Evolutionary conservation across 2,113 vertebrate species (phyloP), one percentile per base, ranked within the genome.

Genomic region (Arothron firmamentum): DNA sequence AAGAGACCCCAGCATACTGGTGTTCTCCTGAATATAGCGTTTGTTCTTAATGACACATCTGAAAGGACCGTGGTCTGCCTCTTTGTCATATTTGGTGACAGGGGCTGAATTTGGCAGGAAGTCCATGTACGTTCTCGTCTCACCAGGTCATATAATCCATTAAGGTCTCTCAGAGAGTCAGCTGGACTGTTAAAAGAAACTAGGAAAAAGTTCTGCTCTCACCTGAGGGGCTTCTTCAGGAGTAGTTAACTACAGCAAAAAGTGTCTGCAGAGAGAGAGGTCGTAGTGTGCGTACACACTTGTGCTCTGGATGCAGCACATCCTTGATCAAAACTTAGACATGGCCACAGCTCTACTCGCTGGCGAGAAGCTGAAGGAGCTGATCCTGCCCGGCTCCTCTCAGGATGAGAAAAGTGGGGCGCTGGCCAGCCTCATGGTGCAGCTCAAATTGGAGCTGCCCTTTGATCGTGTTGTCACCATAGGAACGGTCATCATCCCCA

Each of bases 311-410:
- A 98, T 98, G 96, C 96, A 98, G 94, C 94, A 96, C 90, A 92
- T 98, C 88, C 90, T 98, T 80, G 95, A 98, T 82, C 95, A 96
- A 87, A 95, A 97, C 77, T 91, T 96, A 87, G 96, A 98, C 94
- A 98, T 98, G 96, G 96, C 96, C 89, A 97, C 96, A 54, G 96
- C 96, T 85, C 91, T 98, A 81, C 93, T 98, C 72, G 96, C 96
- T 51, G 96, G 96, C 51, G 96, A 98, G 91, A 98, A 98, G 92
- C 93, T 98, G 88, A 96, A 95, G 91, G 96, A 98, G 89, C 93
- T 98, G 69, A 98, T 98, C 88, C 84, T 98, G 88, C 96, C 96
- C 0, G 94, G 95, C 70, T 93, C 92, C 66, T 92, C 92, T 67
- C 95, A 98, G 90, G 96, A 98, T 87, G 96, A 98, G 84, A 96